phyloP scores from a whole-genome alignment of 2,888 invertebrate species.

The Graphium colonna region DNA sequence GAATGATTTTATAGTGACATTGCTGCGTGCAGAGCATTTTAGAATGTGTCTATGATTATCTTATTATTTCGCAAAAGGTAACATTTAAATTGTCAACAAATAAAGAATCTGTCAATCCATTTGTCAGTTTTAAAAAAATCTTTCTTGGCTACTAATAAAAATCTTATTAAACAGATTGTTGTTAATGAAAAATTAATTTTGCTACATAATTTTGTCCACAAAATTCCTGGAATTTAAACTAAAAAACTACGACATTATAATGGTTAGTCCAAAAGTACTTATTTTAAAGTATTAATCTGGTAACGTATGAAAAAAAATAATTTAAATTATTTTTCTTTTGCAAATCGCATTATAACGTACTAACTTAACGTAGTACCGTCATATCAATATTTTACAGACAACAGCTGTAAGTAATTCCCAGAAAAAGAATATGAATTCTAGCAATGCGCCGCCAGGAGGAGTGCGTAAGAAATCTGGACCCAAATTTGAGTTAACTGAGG shows the following conservation, averaged over 20 bases:
- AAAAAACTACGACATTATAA: not conserved
- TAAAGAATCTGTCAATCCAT: not conserved
- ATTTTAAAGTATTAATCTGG: not conserved
- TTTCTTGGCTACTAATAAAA: no score
- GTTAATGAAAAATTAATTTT: no score
- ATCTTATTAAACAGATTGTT: no score
- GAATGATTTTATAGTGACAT: no score
- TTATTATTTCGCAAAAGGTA: not conserved
- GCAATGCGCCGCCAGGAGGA: slow-evolving; percentile 51
- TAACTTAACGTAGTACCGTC: not conserved
- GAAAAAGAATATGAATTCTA: slow-evolving; percentile 50
- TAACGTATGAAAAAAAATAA: not conserved
- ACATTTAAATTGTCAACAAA: not conserved
- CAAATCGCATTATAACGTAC: no score
- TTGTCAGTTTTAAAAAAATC: not conserved
- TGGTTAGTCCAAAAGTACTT: not conserved
- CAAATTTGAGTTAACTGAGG: slow-evolving; percentile 92
- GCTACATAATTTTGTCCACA: no score
- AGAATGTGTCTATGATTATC: no score
- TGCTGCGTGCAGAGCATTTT: no score
- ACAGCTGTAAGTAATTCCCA: slow-evolving; percentile 52
- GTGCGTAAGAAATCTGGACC: slow-evolving; percentile 84
- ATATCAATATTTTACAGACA: slow-evolving; percentile 45
- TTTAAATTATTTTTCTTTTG: not conserved
- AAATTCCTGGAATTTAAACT: no score